phyloP scores from a whole-genome alignment of 2,797 vertebrate genomes.

The Lagorchestes hirsutus region DNA sequence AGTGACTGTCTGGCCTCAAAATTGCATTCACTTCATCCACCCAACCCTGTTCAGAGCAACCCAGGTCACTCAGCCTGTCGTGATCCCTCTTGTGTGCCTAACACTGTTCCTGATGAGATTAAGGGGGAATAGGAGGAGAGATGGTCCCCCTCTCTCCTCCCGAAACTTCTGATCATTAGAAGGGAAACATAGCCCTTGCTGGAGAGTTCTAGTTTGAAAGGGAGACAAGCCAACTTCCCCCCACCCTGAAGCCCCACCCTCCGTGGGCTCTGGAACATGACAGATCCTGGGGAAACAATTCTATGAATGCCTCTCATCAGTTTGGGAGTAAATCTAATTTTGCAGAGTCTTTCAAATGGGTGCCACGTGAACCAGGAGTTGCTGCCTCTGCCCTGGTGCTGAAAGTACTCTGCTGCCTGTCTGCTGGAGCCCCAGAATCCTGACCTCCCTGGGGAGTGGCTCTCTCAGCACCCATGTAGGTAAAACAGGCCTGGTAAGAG shows the following conservation, averaged over 20 bases:
- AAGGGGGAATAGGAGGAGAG: neutral
- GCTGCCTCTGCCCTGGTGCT: neutral
- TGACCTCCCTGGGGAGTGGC: neutral
- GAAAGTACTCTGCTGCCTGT: neutral
- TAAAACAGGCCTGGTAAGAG: neutral
- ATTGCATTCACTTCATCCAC: neutral
- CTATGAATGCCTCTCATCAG: constrained; percentile 3
- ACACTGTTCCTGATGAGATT: neutral
- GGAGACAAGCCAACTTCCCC: neutral
- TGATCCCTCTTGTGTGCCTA: neutral
- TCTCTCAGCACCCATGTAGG: neutral
- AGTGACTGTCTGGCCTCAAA: neutral
- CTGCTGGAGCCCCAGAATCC: neutral
- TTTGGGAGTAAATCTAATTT: constrained; percentile 68
- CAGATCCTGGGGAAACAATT: neutral
- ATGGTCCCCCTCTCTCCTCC: neutral
- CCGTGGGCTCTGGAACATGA: constrained; percentile 40
- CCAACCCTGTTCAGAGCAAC: neutral
- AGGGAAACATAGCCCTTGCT: constrained; percentile 12
- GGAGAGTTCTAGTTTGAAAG: constrained; percentile 35
- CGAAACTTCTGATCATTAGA: neutral
- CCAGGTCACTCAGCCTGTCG: neutral
- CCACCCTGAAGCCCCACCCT: neutral
- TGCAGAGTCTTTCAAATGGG: constrained; percentile 77
- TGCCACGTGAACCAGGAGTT: constrained; percentile 64